A percentile compares a stretch with the other conserved stretches of the same genome.
Evolutionary conservation across 1,140 invertebrate species (phyloP).

Genomic region (Scaptomyza pallida): DNA sequence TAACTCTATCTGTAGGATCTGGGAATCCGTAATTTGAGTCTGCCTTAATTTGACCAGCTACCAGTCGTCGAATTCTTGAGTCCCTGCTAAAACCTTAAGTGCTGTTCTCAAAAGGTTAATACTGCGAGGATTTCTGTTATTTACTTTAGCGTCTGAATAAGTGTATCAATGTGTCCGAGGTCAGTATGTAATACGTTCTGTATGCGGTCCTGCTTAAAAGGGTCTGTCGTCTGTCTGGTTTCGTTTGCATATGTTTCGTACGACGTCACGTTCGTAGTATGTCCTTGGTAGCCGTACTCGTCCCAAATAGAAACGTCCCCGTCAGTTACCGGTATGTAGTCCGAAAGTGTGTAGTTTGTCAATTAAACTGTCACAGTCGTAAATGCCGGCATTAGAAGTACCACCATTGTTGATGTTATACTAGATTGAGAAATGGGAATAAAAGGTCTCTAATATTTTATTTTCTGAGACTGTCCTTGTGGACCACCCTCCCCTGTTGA

Average conservation of each 20-base stretch:
- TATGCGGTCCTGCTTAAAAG: background rate
- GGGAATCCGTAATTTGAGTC: conserved; percentile 8
- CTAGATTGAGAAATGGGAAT: too few relatives aligned
- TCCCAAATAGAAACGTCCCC: conserved; percentile 9
- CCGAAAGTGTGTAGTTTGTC: background rate
- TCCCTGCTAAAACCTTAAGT: conserved; percentile 19
- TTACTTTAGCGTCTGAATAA: conserved; percentile 3
- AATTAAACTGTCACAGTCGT: too few relatives aligned
- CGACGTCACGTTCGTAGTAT: conserved; percentile 17
- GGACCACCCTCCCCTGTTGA: too few relatives aligned
- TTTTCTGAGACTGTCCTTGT: too few relatives aligned
- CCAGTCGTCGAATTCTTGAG: background rate
- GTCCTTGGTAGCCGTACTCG: conserved; percentile 9
- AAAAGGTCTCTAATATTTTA: too few relatives aligned
- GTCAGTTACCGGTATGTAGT: conserved; percentile 8
- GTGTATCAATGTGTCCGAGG: background rate
- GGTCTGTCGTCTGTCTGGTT: conserved; percentile 7
- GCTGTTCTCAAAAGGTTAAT: conserved; percentile 19
- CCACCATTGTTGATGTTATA: too few relatives aligned
- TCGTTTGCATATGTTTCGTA: conserved; percentile 14
- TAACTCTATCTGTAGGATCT: conserved; percentile 18
- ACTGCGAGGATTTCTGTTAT: conserved; percentile 8
- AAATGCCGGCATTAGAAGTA: too few relatives aligned
- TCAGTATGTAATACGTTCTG: background rate
- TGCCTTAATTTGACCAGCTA: conserved; percentile 25